Evolutionary conservation across 2,113 vertebrate genomes (phyloP).

Genomic region (Channa maculata): DNA sequence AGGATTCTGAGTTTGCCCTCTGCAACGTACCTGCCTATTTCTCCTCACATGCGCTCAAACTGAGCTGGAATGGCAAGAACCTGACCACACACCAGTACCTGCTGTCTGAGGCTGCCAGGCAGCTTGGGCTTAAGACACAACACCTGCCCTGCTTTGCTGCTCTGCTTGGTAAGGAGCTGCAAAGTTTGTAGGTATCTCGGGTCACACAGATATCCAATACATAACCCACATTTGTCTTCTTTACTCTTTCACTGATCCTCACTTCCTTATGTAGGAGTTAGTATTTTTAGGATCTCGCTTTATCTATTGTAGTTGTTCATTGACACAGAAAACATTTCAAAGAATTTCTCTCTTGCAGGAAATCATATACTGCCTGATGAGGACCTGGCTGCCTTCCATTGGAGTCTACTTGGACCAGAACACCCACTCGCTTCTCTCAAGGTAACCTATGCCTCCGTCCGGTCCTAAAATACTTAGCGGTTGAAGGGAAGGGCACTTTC

Average conservation of each 20-base stretch:
- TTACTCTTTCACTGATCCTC: background rate
- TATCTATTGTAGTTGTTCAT: background rate
- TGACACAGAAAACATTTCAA: conserved; percentile 33
- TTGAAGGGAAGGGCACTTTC: too few species aligned
- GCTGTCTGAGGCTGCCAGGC: conserved; percentile 91
- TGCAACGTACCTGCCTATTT: conserved; percentile 93
- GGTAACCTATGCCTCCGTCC: conserved; percentile 73
- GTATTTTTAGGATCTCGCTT: background rate
- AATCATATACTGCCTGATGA: conserved; percentile 96
- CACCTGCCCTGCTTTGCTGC: conserved; percentile 93
- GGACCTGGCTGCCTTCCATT: conserved; percentile 95
- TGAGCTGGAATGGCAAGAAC: conserved; percentile 96
- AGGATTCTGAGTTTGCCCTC: conserved; percentile 93
- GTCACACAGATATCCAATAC: background rate
- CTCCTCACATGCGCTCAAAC: conserved; percentile 92
- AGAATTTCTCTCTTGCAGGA: conserved; percentile 75
- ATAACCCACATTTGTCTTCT: background rate
- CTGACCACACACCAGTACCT: conserved; percentile 94
- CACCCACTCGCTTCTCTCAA: conserved; percentile 94
- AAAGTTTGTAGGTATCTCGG: background rate
- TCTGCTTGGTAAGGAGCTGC: conserved; percentile 85
- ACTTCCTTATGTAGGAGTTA: background rate
- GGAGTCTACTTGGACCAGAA: conserved; percentile 94
- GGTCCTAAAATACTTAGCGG: background rate
- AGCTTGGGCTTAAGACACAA: conserved; percentile 91